These are phyloP conservation scores for Mesaphorura yosii DNA, from an alignment of 1,140 invertebrate genomes.

Conservation along the genomic window DNA sequence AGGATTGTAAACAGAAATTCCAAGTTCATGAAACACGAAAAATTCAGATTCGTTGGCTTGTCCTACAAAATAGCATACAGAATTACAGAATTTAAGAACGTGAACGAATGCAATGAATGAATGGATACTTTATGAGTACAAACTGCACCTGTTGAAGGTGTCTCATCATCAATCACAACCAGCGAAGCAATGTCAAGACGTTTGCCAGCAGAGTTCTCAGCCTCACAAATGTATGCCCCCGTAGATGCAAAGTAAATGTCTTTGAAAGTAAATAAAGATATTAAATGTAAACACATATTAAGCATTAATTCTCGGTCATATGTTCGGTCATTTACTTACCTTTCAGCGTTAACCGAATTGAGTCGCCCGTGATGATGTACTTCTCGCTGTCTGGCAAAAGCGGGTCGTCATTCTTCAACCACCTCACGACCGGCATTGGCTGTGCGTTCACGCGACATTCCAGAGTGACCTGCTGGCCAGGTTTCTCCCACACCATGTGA, in stretches of 20 bases:
- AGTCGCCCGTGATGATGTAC: conserved; percentile 56
- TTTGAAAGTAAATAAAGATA: conserved; percentile 33
- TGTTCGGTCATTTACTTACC: no score
- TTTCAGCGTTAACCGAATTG: conserved; percentile 54
- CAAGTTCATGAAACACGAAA: conserved; percentile 64
- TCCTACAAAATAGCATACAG: conserved; percentile 40
- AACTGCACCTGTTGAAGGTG: conserved; percentile 36
- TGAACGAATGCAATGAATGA: not conserved
- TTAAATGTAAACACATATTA: no score
- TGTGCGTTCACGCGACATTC: conserved; percentile 58
- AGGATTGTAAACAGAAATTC: conserved; percentile 62
- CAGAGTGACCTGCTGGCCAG: conserved; percentile 53
- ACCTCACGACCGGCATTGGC: conserved; percentile 48
- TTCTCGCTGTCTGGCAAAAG: conserved; percentile 45
- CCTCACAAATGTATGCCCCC: conserved; percentile 66
- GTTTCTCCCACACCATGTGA: conserved; percentile 51
- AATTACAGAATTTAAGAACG: not conserved
- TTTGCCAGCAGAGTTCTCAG: conserved; percentile 54
- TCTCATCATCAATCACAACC: conserved; percentile 56
- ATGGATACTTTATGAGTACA: not conserved
- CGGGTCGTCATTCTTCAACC: conserved; percentile 61
- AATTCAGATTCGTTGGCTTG: conserved; percentile 54
- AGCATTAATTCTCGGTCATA: no score
- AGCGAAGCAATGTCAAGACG: conserved; percentile 58
- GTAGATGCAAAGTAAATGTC: conserved; percentile 59